These are phyloP conservation scores for Biston betularia DNA, from an alignment of 2,888 invertebrate genomes.

Conservation along the genomic window DNA sequence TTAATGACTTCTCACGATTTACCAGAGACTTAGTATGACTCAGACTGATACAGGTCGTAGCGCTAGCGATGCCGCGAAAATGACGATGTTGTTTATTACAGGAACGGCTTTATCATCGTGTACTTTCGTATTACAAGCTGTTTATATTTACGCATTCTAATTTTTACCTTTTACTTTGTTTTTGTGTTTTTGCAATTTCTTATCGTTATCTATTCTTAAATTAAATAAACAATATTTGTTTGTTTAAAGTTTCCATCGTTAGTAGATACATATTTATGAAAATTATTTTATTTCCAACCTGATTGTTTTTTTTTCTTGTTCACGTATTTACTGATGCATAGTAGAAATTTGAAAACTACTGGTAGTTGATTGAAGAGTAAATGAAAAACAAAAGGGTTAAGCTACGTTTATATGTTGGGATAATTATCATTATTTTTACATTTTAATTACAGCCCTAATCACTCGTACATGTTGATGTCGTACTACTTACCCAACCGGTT, in stretches of 20 bases:
- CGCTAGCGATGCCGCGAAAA: background rate
- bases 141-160: background rate
- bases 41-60: background rate
- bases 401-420: too few relatives aligned
- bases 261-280: background rate
- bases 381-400: too few relatives aligned
- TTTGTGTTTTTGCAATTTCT: background rate
- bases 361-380: too few relatives aligned
- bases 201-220: constrained; percentile 11
- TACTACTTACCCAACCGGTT: constrained; percentile 46
- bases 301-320: too few relatives aligned
- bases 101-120: constrained; percentile 2
- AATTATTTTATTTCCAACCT: background rate
- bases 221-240: constrained; percentile 1
- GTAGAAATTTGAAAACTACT: too few relatives aligned
- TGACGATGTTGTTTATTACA: background rate
- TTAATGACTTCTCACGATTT: constrained; percentile 12
- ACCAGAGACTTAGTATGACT: constrained; percentile 3
- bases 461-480: constrained; percentile 29
- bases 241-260: background rate
- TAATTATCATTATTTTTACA: background rate
- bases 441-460: constrained; percentile 3
- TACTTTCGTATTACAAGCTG: background rate
- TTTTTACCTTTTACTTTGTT: background rate
- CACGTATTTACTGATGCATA: too few relatives aligned